Base-by-base conservation (phyloP, 1,140 invertebrate genomes). In the Radopholus similis region DNA sequence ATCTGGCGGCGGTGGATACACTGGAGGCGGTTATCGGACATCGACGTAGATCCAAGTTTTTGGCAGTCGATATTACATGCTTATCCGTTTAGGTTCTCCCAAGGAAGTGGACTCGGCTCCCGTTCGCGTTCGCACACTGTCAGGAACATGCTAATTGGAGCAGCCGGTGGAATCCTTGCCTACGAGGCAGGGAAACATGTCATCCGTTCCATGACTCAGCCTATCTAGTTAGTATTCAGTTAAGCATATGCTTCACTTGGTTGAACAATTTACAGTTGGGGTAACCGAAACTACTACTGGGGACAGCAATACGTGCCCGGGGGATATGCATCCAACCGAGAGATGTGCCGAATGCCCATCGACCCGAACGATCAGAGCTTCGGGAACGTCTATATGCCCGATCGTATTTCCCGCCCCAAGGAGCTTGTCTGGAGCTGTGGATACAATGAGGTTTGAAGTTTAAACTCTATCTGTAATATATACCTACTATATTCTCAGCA, bases 151-250 rank as follows among this genome's bases (percentile, higher is more conserved):
- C 72, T 81, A 35, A 80, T 82, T 30, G 78, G 78, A 35, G 78
- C 78, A 2, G 78, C 78, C 9, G 80, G 77, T 21, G 79, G 79
- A 0, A 78, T 82, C 53, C 60, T 81, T 21, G 81, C 79, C 35
- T 81, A 82, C 54, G 80, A 82, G 63, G 79, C 80, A 6, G 79
- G 80, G 21, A 81, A 82, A 65, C 56, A 42, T 13, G 65, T 81
- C 30, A 82, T 81, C 30, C 51, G 81, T 35, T 64, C 66, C 13
- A 76, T 64, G 11, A 63, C 72, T 13, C 28, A 70, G 2, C 80
- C 79, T 18, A 81, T 81, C 80, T 76, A 74, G 79, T 80, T 63
- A 76, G 68, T 38, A 6, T 65, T 30, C 15, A 64, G 44, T 66
- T 75, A n/a, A 23, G 30, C 26, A 6, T 70, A 30, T 23, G 26